Evolutionary conservation across 2,797 vertebrate genomes (phyloP).

Genomic region (Karalla daura): DNA sequence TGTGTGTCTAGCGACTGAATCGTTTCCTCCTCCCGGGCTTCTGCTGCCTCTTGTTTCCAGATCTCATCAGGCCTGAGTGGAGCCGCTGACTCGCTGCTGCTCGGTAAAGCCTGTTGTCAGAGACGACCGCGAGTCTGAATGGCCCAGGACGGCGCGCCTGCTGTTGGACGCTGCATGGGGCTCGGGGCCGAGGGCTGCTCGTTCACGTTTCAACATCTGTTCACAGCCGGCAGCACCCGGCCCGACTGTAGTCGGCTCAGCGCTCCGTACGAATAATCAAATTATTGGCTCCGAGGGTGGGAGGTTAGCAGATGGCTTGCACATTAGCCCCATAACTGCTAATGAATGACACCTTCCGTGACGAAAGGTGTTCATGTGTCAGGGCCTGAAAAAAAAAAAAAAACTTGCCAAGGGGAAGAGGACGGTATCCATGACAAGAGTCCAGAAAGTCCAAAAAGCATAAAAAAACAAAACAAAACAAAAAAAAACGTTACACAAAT

Average conservation of each 20-base stretch:
- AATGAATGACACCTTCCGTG: constrained; percentile 62
- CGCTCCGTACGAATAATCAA: constrained; percentile 71
- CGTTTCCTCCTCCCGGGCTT: constrained; percentile 20
- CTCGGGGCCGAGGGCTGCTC: constrained; percentile 46
- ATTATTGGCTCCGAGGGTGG: constrained; percentile 66
- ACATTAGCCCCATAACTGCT: constrained; percentile 62
- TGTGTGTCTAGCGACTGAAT: constrained; percentile 26
- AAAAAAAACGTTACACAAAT: constrained; percentile 14
- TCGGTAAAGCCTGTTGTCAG: constrained; percentile 30
- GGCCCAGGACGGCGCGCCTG: constrained; percentile 16
- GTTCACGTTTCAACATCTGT: constrained; percentile 76
- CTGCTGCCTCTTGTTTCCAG: constrained; percentile 27
- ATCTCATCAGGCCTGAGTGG: constrained; percentile 21
- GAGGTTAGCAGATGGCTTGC: constrained; percentile 73
- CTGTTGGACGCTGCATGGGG: constrained; percentile 40
- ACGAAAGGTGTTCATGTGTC: constrained; percentile 42
- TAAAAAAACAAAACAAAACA: not conserved
- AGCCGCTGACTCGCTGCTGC: constrained; percentile 19
- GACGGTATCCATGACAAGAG: not conserved
- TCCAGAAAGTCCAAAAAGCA: not conserved
- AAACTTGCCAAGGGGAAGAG: not conserved
- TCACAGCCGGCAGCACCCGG: constrained; percentile 58
- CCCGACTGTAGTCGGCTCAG: constrained; percentile 47
- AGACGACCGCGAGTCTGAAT: constrained; percentile 23
- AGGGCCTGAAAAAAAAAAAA: not conserved